A percentile compares a stretch with the other conserved stretches of the same genome.
Evolutionary conservation across 2,113 vertebrate species (phyloP).

Genomic region (Lontra canadensis): DNA sequence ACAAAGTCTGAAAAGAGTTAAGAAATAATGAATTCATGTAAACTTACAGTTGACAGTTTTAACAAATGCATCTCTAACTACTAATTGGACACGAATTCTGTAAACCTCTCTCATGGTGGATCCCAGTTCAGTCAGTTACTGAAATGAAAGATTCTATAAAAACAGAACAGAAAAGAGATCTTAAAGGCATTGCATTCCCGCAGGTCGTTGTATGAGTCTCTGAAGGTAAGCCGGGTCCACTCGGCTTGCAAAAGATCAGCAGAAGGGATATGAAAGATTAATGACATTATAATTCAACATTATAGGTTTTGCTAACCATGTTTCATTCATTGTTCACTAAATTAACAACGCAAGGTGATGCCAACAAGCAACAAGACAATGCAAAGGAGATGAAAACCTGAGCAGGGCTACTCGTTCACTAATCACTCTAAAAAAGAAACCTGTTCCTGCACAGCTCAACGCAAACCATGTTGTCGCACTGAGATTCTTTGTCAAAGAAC

Average conservation of each 20-base stretch:
- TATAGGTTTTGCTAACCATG: slow-evolving; percentile 14
- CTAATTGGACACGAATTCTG: slow-evolving; percentile 50
- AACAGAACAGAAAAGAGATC: slow-evolving; percentile 20
- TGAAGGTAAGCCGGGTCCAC: neutral
- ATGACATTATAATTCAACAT: slow-evolving; percentile 29
- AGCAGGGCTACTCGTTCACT: neutral
- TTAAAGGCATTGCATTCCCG: neutral
- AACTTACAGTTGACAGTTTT: neutral
- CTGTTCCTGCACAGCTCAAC: neutral
- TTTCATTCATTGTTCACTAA: slow-evolving; percentile 26
- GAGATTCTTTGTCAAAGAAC: neutral
- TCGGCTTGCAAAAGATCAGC: neutral
- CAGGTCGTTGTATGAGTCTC: neutral
- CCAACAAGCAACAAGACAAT: neutral
- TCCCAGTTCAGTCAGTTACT: neutral
- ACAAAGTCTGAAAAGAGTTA: slow-evolving; percentile 41
- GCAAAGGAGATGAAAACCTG: neutral
- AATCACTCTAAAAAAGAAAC: slow-evolving; percentile 5
- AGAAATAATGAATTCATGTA: slow-evolving; percentile 10
- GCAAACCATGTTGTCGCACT: neutral
- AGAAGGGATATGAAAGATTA: slow-evolving; percentile 31
- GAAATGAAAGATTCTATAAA: slow-evolving; percentile 31
- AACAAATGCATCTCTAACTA: neutral
- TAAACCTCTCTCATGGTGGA: neutral
- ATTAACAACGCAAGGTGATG: neutral